These are phyloP conservation scores for Monochamus saltuarius DNA, from an alignment of 1,140 invertebrate genomes.

Conservation along the genomic window DNA sequence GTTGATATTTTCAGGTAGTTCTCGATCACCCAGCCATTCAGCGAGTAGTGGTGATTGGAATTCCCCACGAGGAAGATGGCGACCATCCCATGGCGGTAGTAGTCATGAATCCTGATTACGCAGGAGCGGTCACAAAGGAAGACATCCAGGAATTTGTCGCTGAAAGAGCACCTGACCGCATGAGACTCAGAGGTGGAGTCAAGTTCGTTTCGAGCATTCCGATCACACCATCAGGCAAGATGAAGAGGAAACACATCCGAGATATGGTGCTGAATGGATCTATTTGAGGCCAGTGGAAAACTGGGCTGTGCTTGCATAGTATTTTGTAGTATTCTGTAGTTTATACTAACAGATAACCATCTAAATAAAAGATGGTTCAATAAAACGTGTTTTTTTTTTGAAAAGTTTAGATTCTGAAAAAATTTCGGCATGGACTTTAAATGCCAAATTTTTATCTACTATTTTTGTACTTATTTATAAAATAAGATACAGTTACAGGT, in stretches of 20 bases:
- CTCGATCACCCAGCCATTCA: constrained; percentile 61
- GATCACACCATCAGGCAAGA: constrained; percentile 41
- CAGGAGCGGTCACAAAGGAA: constrained; percentile 20
- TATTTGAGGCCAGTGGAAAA: constrained; percentile 4
- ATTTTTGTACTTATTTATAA: too few relatives aligned
- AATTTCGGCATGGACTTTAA: too few relatives aligned
- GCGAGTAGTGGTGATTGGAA: constrained; percentile 69
- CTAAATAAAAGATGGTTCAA: too few relatives aligned
- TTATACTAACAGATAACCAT: too few relatives aligned
- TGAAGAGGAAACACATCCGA: constrained; percentile 27
- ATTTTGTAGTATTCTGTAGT: too few relatives aligned
- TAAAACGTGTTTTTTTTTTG: too few relatives aligned
- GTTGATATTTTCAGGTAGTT: constrained; percentile 51
- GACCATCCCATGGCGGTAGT: constrained; percentile 70
- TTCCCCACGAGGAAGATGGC: constrained; percentile 61
- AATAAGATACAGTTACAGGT: too few relatives aligned
- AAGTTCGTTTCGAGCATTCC: constrained; percentile 36
- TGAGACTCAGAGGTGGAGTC: constrained; percentile 39
- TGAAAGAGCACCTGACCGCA: constrained; percentile 37
- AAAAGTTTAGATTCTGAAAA: too few relatives aligned
- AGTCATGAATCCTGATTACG: constrained; percentile 43
- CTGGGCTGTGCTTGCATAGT: too few relatives aligned
- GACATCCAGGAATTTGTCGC: constrained; percentile 37
- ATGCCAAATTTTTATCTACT: too few relatives aligned
- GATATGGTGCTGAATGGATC: constrained; percentile 22